Conservation (phyloP, 2,797 vertebrate genomes). For the Pseudochaenichthys georgianus region DNA sequence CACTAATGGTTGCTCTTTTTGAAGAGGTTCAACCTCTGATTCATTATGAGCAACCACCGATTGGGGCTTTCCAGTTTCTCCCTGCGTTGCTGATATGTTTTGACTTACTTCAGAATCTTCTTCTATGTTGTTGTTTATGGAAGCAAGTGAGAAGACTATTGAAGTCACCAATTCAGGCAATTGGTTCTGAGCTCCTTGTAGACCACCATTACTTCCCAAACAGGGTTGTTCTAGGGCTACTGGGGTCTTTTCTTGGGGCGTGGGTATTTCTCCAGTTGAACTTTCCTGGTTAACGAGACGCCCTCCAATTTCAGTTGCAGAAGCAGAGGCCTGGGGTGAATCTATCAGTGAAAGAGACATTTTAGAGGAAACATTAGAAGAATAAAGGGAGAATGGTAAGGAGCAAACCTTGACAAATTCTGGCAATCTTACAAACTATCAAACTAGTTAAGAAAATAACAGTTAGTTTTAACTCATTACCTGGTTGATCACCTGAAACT, state of each 20-base stretch:
- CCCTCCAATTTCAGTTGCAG: constrained; percentile 25
- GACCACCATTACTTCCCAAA: background rate
- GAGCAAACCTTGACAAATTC: background rate
- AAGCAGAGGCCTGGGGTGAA: constrained; percentile 2
- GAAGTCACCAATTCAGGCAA: constrained; percentile 24
- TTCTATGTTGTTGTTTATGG: constrained; percentile 12
- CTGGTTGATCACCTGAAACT: constrained; percentile 39
- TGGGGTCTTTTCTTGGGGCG: constrained; percentile 13
- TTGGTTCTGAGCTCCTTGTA: constrained; percentile 14
- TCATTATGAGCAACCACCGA: background rate
- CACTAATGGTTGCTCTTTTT: constrained; percentile 5
- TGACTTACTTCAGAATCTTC: constrained; percentile 19
- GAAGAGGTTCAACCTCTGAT: background rate
- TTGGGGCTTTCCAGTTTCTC: background rate
- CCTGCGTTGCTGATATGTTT: constrained; percentile 20
- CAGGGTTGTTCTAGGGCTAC: background rate
- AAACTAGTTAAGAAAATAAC: background rate
- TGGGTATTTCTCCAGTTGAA: constrained; percentile 15
- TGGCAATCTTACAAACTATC: background rate
- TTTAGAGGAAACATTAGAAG: constrained; percentile 10
- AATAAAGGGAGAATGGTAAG: background rate
- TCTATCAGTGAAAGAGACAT: constrained; percentile 13
- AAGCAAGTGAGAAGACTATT: constrained; percentile 34
- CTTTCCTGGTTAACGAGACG: background rate
- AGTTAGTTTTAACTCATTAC: constrained; percentile 46